A percentile compares a stretch with the other conserved stretches of the same genome.
Evolutionary conservation across 2,113 vertebrate species (phyloP).

Genomic region (Dermatemys mawii): DNA sequence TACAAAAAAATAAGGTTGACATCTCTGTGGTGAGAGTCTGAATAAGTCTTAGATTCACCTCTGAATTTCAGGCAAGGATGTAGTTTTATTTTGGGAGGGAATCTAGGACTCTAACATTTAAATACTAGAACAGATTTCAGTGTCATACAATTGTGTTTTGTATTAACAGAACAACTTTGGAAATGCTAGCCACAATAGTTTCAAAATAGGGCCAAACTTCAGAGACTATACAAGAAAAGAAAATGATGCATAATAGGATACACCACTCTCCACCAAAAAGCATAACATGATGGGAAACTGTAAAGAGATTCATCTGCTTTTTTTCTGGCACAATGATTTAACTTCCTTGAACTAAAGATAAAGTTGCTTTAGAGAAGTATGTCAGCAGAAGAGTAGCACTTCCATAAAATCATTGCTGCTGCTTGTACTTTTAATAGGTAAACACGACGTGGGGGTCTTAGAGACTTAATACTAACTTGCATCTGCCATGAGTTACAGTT

Average conservation of each 20-base stretch:
- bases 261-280: neutral
- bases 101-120: neutral
- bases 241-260: neutral
- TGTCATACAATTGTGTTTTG: neutral
- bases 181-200: neutral
- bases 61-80: neutral
- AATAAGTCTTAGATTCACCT: neutral
- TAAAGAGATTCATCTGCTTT: too few relatives aligned
- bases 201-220: neutral
- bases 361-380: neutral
- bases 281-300: too few relatives aligned
- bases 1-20: too few relatives aligned
- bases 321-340: neutral
- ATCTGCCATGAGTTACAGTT: fast-evolving
- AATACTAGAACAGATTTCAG: too few relatives aligned
- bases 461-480: too few relatives aligned
- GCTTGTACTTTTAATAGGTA: neutral
- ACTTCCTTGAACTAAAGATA: neutral
- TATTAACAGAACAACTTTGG: neutral
- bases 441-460: fast-evolving
- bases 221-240: neutral
- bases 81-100: neutral
- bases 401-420: fast-evolving
- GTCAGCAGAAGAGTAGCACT: neutral
- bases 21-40: neutral